Evolutionary conservation across 2,888 invertebrate species (phyloP), one percentile per base, ranked within the genome.

Genomic region (Notodonta ziczac): DNA sequence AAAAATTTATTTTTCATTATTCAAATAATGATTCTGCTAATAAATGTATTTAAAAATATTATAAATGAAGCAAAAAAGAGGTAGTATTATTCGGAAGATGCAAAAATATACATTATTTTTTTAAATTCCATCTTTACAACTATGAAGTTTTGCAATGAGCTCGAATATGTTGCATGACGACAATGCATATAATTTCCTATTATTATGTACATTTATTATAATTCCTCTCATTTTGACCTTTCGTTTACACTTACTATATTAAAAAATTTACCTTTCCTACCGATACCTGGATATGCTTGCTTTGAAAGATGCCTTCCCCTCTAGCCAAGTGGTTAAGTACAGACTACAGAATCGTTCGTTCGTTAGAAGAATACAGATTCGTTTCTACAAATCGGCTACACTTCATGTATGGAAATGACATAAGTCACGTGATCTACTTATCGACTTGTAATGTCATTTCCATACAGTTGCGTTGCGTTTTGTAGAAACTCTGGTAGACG

Each of bases 211-310:
- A 91, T 83, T 88, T 88, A 88, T 77, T 86, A 86, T 91, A 92
- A 87, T 92, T 93, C 91, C 92, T 93, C 92, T 92, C 92, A 86
- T 91, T 85, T 91, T 93, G 92, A 93, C 93, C 92, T 92, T 91
- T 91, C 85, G 76, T 85, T 85, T 85, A 85, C 86, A 87, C 84
- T 91, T 92, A 91, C 83, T 84, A 72, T 76, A 65, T 72, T 82
- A 85, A 83, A 83, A 75, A 78, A 81, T 80, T 79, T 77, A 78
- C 83, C 80, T 78, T 72, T 59, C 79, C 86, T 91, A 91, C 80
- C 80, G 73, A 82, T 77, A 81, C 70, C 80, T 78, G 87, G 92
- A 93, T 92, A 92, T 93, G 91, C 89, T 72, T 87, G 55, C 44
- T 16, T 63, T 61, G 67, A 69, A 68, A 69, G 76, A 62, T 65